Evolutionary conservation across 2,888 invertebrate genomes (phyloP).

Genomic region (Odontothrips loti): DNA sequence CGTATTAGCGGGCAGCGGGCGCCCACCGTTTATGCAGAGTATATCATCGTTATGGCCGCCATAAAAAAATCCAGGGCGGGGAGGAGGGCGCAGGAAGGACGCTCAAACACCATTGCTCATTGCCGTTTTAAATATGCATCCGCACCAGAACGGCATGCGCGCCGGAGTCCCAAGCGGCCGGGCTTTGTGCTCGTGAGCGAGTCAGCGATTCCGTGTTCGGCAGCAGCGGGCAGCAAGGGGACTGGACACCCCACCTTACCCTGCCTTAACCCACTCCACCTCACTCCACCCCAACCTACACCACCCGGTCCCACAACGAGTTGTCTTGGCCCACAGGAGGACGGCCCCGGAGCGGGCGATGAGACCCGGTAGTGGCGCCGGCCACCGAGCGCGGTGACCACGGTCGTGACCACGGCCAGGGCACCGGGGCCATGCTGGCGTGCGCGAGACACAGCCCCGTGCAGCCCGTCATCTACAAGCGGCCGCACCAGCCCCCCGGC

Average conservation of each 20-base stretch:
- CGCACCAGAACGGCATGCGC: too few species aligned
- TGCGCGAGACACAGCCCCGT: neutral
- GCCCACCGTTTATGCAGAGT: neutral
- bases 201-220: too few species aligned
- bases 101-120: too few species aligned
- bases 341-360: neutral
- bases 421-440: neutral
- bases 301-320: neutral
- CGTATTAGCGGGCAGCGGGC: neutral
- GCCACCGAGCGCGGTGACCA: too few species aligned
- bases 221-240: too few species aligned
- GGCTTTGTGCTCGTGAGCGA: too few species aligned
- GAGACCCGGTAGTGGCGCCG: too few species aligned
- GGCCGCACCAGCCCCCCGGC: neutral
- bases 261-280: neutral
- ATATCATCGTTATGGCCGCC: neutral
- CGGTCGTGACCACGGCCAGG: neutral
- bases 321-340: neutral
- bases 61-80: too few species aligned
- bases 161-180: too few species aligned
- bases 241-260: neutral
- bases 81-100: too few species aligned
- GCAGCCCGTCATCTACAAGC: conserved; percentile 24
- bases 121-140: too few species aligned
- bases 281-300: neutral